phyloP scores from a whole-genome alignment of 2,888 invertebrate species.

The Nephrotoma guestfalica region DNA sequence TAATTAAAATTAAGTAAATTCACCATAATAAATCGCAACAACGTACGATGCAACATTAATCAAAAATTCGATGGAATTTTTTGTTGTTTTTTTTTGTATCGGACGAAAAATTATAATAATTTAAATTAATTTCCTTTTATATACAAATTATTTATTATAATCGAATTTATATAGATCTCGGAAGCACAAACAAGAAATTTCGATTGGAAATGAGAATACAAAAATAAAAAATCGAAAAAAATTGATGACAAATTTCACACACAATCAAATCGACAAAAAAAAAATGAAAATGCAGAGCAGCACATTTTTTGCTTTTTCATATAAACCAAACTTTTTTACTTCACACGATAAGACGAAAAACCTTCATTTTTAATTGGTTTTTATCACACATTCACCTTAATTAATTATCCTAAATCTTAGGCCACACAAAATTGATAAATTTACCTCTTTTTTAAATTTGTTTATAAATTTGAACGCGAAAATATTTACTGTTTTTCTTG shows the following conservation, averaged over 20 bases:
- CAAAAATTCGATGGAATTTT: neutral
- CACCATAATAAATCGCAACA: slow-evolving; percentile 4
- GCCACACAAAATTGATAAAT: neutral
- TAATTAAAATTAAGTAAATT: neutral
- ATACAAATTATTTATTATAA: neutral
- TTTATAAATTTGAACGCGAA: neutral
- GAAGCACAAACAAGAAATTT: neutral
- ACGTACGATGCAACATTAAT: slow-evolving; percentile 1
- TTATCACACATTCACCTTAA: neutral
- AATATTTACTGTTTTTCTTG: neutral
- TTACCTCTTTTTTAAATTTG: neutral
- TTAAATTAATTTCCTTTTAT: neutral
- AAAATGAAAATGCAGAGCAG: neutral
- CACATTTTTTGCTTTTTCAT: slow-evolving; percentile 1
- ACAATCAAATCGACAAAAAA: neutral
- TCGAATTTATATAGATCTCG: neutral
- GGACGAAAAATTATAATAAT: neutral
- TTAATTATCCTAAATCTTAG: neutral
- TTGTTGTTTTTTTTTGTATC: neutral
- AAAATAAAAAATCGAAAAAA: neutral
- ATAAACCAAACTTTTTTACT: neutral
- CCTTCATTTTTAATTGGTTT: neutral
- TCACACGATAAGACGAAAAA: neutral
- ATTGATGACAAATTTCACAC: slow-evolving; percentile 1
- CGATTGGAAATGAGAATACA: neutral